phyloP scores from a whole-genome alignment of 2,113 vertebrate genomes.

The Mystacornis crossleyi region DNA sequence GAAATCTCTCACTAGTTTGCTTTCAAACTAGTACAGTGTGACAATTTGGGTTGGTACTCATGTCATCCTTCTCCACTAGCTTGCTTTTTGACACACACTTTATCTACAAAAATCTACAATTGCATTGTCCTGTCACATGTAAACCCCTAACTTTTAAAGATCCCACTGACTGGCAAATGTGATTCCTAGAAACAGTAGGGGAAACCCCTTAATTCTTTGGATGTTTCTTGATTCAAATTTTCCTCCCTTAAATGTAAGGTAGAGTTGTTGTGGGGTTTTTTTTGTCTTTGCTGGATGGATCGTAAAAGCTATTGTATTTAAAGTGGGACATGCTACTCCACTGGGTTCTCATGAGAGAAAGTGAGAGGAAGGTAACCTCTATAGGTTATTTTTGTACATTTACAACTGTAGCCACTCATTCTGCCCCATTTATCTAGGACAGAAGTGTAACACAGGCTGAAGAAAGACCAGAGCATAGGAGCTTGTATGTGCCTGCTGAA shows the following conservation, averaged over 20 bases:
- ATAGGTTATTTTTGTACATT: not conserved
- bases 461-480: not conserved
- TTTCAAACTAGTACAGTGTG: not conserved
- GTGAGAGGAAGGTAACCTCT: not conserved
- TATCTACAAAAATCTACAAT: not conserved
- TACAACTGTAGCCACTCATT: not conserved
- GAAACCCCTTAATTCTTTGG: not conserved
- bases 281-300: not conserved
- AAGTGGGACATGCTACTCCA: not conserved
- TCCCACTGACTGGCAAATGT: not conserved
- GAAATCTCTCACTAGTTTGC: too few relatives aligned
- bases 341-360: not conserved
- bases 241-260: not conserved
- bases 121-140: not conserved
- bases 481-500: not conserved
- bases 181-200: not conserved
- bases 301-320: not conserved
- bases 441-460: not conserved
- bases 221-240: not conserved
- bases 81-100: not conserved
- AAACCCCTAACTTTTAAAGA: not conserved
- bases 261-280: not conserved
- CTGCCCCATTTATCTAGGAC: not conserved
- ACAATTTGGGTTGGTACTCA: not conserved
- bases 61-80: not conserved